Conservation (phyloP, 2,113 vertebrate genomes). For the Grammomys surdaster region DNA sequence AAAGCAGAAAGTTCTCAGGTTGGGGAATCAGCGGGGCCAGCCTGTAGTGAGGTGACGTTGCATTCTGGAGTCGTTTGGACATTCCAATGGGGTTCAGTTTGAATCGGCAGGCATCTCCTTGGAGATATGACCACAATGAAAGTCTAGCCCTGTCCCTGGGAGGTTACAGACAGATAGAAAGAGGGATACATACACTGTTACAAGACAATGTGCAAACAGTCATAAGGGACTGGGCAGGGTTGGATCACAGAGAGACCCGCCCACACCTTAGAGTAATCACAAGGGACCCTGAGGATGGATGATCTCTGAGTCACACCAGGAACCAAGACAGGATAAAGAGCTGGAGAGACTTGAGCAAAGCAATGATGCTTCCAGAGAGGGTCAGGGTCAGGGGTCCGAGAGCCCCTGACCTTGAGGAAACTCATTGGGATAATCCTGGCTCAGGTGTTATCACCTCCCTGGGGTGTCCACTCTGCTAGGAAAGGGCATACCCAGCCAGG, state of each 20-base stretch:
- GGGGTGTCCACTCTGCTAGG: not conserved
- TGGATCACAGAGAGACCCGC: not conserved
- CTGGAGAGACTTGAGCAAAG: not conserved
- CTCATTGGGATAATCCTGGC: accelerated
- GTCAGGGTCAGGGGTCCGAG: not conserved
- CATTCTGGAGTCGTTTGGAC: not conserved
- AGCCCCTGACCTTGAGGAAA: not conserved
- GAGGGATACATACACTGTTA: not conserved
- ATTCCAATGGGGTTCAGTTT: not conserved
- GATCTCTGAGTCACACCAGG: accelerated
- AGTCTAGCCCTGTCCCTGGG: too few relatives aligned
- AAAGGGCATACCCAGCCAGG: not conserved
- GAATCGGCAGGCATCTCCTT: not conserved
- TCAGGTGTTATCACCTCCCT: too few relatives aligned
- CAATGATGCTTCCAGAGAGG: accelerated
- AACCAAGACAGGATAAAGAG: accelerated
- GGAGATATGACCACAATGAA: not conserved
- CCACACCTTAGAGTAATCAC: accelerated
- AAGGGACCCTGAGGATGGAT: not conserved
- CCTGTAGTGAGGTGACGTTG: not conserved
- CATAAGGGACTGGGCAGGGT: accelerated
- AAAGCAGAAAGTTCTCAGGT: not conserved
- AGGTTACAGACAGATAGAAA: not conserved
- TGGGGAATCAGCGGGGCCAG: not conserved
- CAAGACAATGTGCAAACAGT: too few relatives aligned